These are phyloP conservation scores for Pygocentrus nattereri DNA, from an alignment of 2,797 vertebrate genomes.

Conservation along the genomic window DNA sequence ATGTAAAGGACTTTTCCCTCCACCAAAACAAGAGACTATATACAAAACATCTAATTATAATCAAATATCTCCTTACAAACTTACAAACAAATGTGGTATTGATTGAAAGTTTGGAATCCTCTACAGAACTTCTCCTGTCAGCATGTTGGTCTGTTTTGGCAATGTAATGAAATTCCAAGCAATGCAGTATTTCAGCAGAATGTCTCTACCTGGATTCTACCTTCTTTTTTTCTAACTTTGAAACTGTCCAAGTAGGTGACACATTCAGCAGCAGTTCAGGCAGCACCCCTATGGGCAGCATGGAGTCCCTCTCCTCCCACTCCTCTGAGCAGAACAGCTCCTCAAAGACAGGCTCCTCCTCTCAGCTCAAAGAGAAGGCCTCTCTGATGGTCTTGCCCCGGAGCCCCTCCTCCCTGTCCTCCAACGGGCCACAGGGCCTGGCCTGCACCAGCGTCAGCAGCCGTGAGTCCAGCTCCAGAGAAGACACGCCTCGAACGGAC, in stretches of 20 bases:
- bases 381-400: conserved; percentile 74
- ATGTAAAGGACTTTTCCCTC: too few species aligned
- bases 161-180: too few species aligned
- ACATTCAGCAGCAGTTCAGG: conserved; percentile 94
- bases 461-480: conserved; percentile 85
- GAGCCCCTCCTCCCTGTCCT: conserved; percentile 35
- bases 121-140: too few species aligned
- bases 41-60: too few species aligned
- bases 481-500: conserved; percentile 82
- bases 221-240: conserved; percentile 58
- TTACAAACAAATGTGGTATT: too few species aligned
- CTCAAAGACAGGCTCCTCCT: conserved; percentile 77
- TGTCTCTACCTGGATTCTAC: background rate
- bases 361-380: conserved; percentile 77
- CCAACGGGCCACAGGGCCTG: conserved; percentile 79
- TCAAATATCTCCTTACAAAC: too few species aligned
- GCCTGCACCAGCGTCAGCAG: conserved; percentile 77
- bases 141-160: too few species aligned
- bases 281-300: conserved; percentile 94
- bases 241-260: conserved; percentile 81
- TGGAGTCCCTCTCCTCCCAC: conserved; percentile 94
- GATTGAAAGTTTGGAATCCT: too few species aligned
- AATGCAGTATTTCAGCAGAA: too few species aligned
- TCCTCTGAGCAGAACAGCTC: conserved; percentile 93
- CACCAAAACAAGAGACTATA: too few species aligned